Conservation (phyloP, 2,113 vertebrate genomes). For the Neodon shergylaensis region DNA sequence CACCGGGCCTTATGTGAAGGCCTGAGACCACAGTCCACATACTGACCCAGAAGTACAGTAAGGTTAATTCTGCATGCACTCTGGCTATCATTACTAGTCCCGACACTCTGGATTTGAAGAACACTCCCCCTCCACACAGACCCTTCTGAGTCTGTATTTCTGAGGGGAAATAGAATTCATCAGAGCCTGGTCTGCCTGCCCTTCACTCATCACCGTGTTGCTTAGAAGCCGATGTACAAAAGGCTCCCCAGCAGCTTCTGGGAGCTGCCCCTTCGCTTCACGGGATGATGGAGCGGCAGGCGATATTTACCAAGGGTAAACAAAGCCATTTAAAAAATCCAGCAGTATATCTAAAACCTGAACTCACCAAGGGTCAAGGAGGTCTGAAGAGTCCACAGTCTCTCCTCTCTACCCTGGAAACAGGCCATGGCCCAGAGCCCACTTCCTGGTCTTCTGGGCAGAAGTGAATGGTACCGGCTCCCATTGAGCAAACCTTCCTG, state of each 20-base stretch:
- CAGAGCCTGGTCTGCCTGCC: slow-evolving; percentile 69
- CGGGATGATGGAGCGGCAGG: slow-evolving; percentile 28
- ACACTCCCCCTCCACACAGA: not conserved
- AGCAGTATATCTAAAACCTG: slow-evolving; percentile 47
- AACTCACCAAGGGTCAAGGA: slow-evolving; percentile 50
- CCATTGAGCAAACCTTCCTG: not conserved
- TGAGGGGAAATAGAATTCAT: slow-evolving; percentile 62
- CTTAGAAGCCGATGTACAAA: slow-evolving; percentile 70
- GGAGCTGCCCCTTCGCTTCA: slow-evolving; percentile 48
- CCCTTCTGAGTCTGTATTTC: slow-evolving; percentile 42
- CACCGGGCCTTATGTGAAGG: not conserved
- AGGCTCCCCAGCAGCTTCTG: slow-evolving; percentile 69
- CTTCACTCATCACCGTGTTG: slow-evolving; percentile 63
- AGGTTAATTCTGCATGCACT: not conserved
- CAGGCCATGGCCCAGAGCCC: not conserved
- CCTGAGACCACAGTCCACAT: not conserved
- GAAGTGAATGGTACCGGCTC: not conserved
- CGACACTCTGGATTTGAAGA: slow-evolving; percentile 17
- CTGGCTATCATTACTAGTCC: not conserved
- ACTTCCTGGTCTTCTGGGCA: not conserved
- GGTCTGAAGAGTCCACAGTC: not conserved
- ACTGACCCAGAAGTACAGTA: not conserved
- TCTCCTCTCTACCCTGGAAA: not conserved
- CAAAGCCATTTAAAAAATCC: slow-evolving; percentile 47
- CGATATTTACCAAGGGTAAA: slow-evolving; percentile 60